Evolutionary conservation across 2,888 invertebrate genomes (phyloP).

Genomic region (Hydraecia micacea): DNA sequence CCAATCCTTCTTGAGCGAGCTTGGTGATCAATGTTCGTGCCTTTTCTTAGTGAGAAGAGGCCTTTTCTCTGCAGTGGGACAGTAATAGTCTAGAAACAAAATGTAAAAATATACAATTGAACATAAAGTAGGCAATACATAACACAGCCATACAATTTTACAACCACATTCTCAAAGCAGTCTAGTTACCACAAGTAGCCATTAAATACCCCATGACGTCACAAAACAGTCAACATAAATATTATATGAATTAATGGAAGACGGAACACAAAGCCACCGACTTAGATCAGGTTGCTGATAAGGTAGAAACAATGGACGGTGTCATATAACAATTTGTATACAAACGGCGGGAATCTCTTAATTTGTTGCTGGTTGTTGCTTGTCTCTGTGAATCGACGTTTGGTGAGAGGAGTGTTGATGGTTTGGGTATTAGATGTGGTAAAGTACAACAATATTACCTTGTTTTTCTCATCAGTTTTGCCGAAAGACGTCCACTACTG

Average conservation of each 20-base stretch:
- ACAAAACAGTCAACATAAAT: conserved; percentile 51
- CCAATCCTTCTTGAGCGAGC: no score
- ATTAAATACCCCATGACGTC: conserved; percentile 48
- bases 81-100: background rate
- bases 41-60: background rate
- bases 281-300: conserved; percentile 74
- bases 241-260: conserved; percentile 63
- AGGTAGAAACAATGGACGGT: conserved; percentile 78
- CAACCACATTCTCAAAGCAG: conserved; percentile 25
- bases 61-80: background rate
- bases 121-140: background rate
- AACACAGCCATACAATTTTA: background rate
- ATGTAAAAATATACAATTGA: background rate
- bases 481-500: no score
- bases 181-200: conserved; percentile 39
- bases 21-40: no score
- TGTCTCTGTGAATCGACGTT: conserved; percentile 79
- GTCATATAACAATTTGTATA: conserved; percentile 87
- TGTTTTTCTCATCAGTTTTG: no score
- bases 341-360: conserved; percentile 85
- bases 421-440: conserved; percentile 57
- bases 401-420: conserved; percentile 44
- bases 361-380: conserved; percentile 77
- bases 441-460: background rate
- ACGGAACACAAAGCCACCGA: conserved; percentile 76